These are phyloP conservation scores for Xenentodon cancila DNA, from an alignment of 2,797 vertebrate species.

Conservation along the genomic window DNA sequence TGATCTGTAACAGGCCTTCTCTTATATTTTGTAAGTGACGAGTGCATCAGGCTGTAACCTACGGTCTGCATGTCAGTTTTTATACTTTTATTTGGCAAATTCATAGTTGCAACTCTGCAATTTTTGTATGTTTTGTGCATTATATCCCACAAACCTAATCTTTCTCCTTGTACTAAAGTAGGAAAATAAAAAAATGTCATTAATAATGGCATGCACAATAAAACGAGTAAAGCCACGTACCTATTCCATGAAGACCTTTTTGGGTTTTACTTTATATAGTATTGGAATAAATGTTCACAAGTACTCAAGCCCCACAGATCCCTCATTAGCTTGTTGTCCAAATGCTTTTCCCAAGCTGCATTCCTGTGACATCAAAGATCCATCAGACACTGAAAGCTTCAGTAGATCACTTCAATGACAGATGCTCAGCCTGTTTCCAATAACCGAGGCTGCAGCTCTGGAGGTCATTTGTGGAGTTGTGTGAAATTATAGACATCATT, in stretches of 20 bases:
- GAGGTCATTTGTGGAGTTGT: conserved; percentile 1
- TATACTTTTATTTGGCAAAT: too few relatives aligned
- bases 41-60: too few relatives aligned
- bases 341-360: conserved; percentile 62
- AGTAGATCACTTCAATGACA: conserved; percentile 27
- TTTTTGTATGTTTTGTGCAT: too few relatives aligned
- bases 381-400: conserved; percentile 8
- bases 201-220: neutral
- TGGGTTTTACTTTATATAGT: conserved; percentile 44
- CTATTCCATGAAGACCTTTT: conserved; percentile 13
- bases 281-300: conserved; percentile 3
- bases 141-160: too few relatives aligned
- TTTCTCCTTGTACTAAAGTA: neutral
- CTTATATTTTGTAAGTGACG: too few relatives aligned
- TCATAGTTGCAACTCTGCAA: too few relatives aligned
- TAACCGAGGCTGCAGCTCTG: neutral
- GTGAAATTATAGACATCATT: neutral
- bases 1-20: too few relatives aligned
- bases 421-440: conserved; percentile 5
- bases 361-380: conserved; percentile 67
- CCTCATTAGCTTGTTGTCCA: conserved; percentile 41
- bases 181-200: too few relatives aligned
- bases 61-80: too few relatives aligned
- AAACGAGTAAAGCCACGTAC: conserved; percentile 25
- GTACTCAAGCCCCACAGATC: conserved; percentile 31